Conservation (phyloP, 35 echinoderm and acorn worm genomes). For the Strongylocentrotus purpuratus region DNA sequence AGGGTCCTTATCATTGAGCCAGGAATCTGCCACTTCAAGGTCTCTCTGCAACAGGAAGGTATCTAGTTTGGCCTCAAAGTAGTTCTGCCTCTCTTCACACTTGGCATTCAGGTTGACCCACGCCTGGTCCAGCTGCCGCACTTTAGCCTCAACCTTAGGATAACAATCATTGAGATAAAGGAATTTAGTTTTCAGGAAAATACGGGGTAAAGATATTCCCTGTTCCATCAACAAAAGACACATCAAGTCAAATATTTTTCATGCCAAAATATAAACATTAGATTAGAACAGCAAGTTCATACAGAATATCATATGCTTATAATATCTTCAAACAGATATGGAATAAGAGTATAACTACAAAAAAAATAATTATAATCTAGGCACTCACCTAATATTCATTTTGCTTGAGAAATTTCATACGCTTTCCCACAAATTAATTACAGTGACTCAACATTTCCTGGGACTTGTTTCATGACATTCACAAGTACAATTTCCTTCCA, state of each 20-base stretch:
- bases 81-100: conserved; percentile 51
- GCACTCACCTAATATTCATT: no score
- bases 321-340: no score
- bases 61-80: conserved; percentile 67
- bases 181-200: neutral
- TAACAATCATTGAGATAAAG: neutral
- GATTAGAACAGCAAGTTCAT: neutral
- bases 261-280: no score
- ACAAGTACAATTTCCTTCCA: no score
- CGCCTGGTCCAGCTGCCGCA: conserved; percentile 53
- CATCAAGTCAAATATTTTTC: no score
- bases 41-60: conserved; percentile 63
- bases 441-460: no score
- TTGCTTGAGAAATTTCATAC: no score
- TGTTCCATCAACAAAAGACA: neutral
- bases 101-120: conserved; percentile 40
- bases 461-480: no score
- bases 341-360: no score
- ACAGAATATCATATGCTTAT: no score
- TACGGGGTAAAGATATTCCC: neutral
- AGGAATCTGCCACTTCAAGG: conserved; percentile 63
- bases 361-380: no score
- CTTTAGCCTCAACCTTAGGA: conserved; percentile 63
- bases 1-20: conserved; percentile 60
- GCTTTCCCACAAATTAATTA: no score